Percentiles rank a stretch among this genome's conserved stretches.
Evolutionary conservation across 2,797 vertebrate species (phyloP).

Genomic region (Meda fulgida): DNA sequence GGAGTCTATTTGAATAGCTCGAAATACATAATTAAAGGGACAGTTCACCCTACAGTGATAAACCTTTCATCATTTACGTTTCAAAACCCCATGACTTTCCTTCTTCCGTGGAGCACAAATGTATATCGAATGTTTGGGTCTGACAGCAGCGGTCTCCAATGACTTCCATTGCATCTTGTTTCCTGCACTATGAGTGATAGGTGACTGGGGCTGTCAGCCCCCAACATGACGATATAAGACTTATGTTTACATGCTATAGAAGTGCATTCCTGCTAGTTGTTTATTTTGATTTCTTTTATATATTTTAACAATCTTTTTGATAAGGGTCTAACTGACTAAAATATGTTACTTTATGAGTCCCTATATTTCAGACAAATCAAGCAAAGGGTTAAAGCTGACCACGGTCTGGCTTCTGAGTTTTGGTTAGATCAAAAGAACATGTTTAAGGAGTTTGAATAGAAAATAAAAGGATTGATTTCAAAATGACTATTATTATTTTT

Average conservation of each 20-base stretch:
- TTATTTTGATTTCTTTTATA: background rate
- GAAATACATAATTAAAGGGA: constrained; percentile 6
- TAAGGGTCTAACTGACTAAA: background rate
- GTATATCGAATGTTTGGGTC: background rate
- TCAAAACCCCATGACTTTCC: background rate
- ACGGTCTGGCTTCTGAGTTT: background rate
- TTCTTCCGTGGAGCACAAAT: background rate
- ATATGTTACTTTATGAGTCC: background rate
- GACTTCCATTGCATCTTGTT: background rate
- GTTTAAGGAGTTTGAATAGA: background rate
- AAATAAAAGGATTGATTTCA: background rate
- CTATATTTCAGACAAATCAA: background rate
- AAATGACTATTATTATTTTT: constrained; percentile 14
- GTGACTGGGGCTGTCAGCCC: background rate
- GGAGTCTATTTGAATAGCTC: background rate
- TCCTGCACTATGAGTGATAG: background rate
- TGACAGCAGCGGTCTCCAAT: background rate
- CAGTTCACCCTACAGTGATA: background rate
- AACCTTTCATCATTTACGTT: background rate
- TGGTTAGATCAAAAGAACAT: constrained; percentile 11
- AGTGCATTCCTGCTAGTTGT: background rate
- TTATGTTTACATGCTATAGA: background rate
- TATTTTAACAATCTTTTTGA: background rate
- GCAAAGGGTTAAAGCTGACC: background rate
- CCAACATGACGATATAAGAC: background rate